phyloP scores from a whole-genome alignment of 2,797 vertebrate genomes.

The Amazona finschi region DNA sequence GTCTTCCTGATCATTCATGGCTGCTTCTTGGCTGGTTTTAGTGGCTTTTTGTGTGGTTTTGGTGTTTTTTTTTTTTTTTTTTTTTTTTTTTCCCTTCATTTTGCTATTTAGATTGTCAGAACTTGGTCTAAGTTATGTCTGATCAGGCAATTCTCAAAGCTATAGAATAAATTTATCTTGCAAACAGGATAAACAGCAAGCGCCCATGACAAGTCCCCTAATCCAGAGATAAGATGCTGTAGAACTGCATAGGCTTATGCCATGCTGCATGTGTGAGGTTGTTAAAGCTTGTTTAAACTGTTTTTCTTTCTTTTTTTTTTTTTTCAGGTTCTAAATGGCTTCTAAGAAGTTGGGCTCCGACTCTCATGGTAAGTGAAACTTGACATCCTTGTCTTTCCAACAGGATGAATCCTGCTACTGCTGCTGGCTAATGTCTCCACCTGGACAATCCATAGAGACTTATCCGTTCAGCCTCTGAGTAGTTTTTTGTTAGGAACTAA shows the following conservation, averaged over 20 bases:
- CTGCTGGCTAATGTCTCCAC: neutral
- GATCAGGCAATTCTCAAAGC: neutral
- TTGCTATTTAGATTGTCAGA: neutral
- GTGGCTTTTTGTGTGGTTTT: neutral
- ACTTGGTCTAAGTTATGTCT: neutral
- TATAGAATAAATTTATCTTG: neutral
- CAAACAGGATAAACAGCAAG: neutral
- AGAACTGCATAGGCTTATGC: neutral
- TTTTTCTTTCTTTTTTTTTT: slow-evolving; percentile 23
- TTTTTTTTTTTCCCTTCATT: neutral
- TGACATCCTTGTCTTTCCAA: neutral
- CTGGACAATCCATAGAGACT: neutral
- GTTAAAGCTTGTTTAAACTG: slow-evolving; percentile 40
- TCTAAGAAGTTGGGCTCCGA: slow-evolving; percentile 94
- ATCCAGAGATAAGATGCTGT: neutral
- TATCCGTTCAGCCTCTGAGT: neutral
- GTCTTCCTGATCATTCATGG: neutral
- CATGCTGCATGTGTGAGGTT: neutral
- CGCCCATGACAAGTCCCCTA: neutral
- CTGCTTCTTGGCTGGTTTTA: neutral
- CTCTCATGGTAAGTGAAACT: slow-evolving; percentile 84
- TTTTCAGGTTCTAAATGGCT: slow-evolving; percentile 97
- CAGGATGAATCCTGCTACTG: neutral
- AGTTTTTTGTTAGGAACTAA: neutral
- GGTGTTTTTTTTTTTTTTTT: too few relatives aligned